Evolutionary conservation across 2,888 invertebrate species (phyloP).

Genomic region (Eurois occulta): DNA sequence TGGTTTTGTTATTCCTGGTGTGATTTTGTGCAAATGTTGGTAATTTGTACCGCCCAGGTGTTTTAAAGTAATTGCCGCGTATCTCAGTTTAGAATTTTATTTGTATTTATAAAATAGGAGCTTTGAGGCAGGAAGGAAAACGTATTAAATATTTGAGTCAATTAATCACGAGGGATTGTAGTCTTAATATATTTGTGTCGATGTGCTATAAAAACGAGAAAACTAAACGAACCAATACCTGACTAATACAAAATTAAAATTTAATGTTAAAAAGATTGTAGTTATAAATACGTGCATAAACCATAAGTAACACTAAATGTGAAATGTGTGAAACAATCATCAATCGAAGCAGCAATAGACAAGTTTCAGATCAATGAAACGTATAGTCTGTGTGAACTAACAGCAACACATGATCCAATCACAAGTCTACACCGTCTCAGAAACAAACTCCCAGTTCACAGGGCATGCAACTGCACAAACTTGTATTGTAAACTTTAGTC

Average conservation of each 20-base stretch:
- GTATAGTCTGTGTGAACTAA: slow-evolving; percentile 1
- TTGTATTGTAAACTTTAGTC: slow-evolving; percentile 73
- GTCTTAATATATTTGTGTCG: background rate
- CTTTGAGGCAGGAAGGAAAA: background rate
- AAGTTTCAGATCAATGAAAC: slow-evolving; percentile 6
- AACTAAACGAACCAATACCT: no score
- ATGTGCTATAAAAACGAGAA: background rate
- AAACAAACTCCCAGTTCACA: slow-evolving; percentile 61
- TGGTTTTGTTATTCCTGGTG: slow-evolving; percentile 54
- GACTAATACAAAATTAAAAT: background rate
- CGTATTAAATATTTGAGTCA: background rate
- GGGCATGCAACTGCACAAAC: slow-evolving; percentile 69
- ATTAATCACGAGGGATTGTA: background rate
- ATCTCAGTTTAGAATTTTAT: slow-evolving; percentile 29
- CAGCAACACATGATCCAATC: slow-evolving; percentile 33
- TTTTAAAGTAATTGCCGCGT: slow-evolving; percentile 40
- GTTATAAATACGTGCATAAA: background rate
- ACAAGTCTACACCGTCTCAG: slow-evolving; percentile 31
- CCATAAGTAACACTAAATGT: background rate
- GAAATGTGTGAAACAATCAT: background rate
- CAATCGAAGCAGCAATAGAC: background rate
- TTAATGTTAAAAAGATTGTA: background rate
- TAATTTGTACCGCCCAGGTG: slow-evolving; percentile 47
- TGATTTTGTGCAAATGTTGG: slow-evolving; percentile 58
- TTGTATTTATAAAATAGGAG: slow-evolving; percentile 17